These are phyloP conservation scores for Stercorarius parasiticus DNA, from an alignment of 2,113 vertebrate species.

Conservation along the genomic window DNA sequence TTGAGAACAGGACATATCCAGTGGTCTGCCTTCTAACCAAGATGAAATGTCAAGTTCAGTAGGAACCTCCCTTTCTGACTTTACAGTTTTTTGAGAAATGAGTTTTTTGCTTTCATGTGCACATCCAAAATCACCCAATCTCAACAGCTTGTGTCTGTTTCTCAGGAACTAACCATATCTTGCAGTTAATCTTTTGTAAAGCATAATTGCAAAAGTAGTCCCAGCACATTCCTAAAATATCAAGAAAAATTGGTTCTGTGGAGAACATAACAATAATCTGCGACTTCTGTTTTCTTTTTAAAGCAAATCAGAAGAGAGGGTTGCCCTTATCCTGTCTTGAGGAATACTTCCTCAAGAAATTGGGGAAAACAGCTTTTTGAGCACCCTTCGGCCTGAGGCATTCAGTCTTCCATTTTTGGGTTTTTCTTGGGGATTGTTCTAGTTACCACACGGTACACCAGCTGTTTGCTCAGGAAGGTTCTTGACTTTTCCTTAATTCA, in stretches of 20 bases:
- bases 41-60: neutral
- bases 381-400: neutral
- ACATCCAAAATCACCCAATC: neutral
- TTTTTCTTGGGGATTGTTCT: neutral
- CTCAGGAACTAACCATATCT: neutral
- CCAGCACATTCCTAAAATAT: neutral
- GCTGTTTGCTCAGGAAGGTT: neutral
- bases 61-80: neutral
- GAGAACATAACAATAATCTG: neutral
- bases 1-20: neutral
- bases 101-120: neutral
- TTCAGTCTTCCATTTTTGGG: neutral
- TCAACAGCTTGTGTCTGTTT: neutral
- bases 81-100: neutral
- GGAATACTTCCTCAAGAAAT: neutral
- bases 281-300: neutral
- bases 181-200: neutral
- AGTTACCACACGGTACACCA: neutral
- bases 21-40: neutral
- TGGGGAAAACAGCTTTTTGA: neutral
- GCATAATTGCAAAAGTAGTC: neutral
- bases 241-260: neutral
- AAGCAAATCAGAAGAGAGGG: neutral
- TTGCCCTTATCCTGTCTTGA: neutral
- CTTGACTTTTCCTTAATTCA: neutral